Base-by-base conservation (phyloP, 2,797 vertebrate species). In the Morus bassanus region DNA sequence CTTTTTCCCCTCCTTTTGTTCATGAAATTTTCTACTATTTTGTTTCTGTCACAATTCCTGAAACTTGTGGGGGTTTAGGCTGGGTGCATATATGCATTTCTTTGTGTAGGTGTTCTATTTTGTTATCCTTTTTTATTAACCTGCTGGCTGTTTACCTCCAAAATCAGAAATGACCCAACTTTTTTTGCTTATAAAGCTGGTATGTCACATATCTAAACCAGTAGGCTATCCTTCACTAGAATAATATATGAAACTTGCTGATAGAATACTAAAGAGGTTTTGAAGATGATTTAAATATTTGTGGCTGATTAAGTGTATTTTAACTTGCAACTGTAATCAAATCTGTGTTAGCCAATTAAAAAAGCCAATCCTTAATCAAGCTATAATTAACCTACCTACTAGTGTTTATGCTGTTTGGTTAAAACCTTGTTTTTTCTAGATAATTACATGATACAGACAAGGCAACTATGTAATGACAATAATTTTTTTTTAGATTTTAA, bases 301-400 rank as follows among this genome's bases (percentile, higher is more conserved):
- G 8, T 28, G 1, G 3, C 72, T 91, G 53, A 86, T 86, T 54
- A 96, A 84, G 59, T 70, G 10, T 50, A 15, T 53, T 95, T 92
- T 88, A 91, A 88, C 77, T 88, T 88, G 28, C 13, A 89, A 75
- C 3, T 54, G 10, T 83, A 91, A 96, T 94, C 56, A 89, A 78
- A 82, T 53, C 19, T 85, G 9, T 88, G 64, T 86, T 89, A 91
- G 35, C 30, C 30, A 92, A 56, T 88, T 92, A 16, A 93, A 95
- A 96, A 95, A 43, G 6, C 2, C 16, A 43, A 18, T 72, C 68
- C 57, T 89, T 63, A 74, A 56, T 61, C 80, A 91, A 69, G 9
- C 5, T 85, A 16, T 96, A 94, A 88, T 94, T 83, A 91, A 90
- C 67, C 72, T 31, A 73, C 30, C 4, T 51, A 41, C 13, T 39